Evolutionary conservation across 2,888 invertebrate genomes (phyloP).

Genomic region (Phymatocera aterrima): DNA sequence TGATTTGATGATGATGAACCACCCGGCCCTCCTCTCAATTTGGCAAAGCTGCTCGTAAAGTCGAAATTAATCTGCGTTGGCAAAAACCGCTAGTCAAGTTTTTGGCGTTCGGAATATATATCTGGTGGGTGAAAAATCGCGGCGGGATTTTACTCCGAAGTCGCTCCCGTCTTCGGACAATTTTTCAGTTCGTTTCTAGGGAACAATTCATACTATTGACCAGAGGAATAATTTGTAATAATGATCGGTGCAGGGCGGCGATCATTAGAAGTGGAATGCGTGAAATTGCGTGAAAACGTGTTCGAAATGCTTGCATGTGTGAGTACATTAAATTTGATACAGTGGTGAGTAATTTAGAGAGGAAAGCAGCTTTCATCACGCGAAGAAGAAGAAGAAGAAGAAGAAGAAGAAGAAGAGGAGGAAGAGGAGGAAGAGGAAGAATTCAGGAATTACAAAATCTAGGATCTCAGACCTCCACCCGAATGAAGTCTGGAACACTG

Average conservation of each 20-base stretch:
- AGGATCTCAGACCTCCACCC: background rate
- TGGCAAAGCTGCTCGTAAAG: slow-evolving; percentile 70
- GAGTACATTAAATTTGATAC: slow-evolving; percentile 11
- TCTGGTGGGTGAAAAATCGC: background rate
- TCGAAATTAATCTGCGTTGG: slow-evolving; percentile 66
- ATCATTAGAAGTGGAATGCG: slow-evolving; percentile 40
- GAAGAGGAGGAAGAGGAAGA: too few relatives aligned
- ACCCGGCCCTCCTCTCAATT: slow-evolving; percentile 59
- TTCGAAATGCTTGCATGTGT: background rate
- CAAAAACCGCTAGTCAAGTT: background rate
- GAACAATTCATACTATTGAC: background rate
- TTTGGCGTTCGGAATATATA: background rate
- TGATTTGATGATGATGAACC: slow-evolving; percentile 72
- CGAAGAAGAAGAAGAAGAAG: too few relatives aligned
- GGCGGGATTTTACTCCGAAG: background rate
- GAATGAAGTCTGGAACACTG: background rate
- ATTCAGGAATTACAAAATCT: background rate
- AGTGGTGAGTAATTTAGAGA: background rate
- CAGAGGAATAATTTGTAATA: too few relatives aligned
- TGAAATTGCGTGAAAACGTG: slow-evolving; percentile 35
- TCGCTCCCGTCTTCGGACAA: background rate
- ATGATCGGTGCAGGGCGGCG: background rate
- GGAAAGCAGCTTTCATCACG: background rate
- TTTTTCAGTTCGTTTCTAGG: background rate
- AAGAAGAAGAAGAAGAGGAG: too few relatives aligned